Evolutionary conservation across 2,888 invertebrate genomes (phyloP), one percentile per base, ranked within the genome.

Genomic region (Macrophya alboannulata): DNA sequence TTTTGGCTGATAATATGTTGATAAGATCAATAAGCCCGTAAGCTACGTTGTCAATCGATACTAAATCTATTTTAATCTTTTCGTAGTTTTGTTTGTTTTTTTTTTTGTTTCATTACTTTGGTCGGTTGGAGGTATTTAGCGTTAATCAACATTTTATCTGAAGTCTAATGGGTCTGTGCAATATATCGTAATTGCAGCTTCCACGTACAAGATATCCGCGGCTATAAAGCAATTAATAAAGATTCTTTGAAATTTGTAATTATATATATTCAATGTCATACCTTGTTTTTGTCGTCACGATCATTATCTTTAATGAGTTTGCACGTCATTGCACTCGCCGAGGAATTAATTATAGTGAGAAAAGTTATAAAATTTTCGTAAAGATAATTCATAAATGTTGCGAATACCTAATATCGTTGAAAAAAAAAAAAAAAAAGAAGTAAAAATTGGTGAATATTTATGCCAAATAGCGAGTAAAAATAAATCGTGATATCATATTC

Each of bases 21-120:
- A 68, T 68, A 68, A 68, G 17, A 68, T 68, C 68, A 37, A 68
- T 68, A 68, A 68, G 31, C 68, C 37, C 68, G 31, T 37, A 25
- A 68, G 68, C 17, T 37, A 68, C 37, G 37, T 68, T 37, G 37
- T 68, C 68, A 68, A 68, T 68, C 68, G 68, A 68, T 68, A 68
- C 37, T 37, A 12, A 68, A 68, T 68, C 68, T 17, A 68, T 37
- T 31, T 37, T 68, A 37, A 68, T 68, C 68, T 37, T 15, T 55
- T 55, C 55, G n/a, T 4, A 37, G 0, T 10, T 68, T 31, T 3
- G 31, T 31, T 31, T 31, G 1, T 31, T 31, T 31, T 31, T 31
- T 31, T 31, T 68, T 68, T 62, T 62, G 4, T 25, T 37, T 68
- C 31, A 17, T 17, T 21, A 62, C 62, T 62, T 62, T 68, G 68